These are phyloP conservation scores for Fulmarus glacialis DNA, from an alignment of 2,113 vertebrate species.

Conservation along the genomic window DNA sequence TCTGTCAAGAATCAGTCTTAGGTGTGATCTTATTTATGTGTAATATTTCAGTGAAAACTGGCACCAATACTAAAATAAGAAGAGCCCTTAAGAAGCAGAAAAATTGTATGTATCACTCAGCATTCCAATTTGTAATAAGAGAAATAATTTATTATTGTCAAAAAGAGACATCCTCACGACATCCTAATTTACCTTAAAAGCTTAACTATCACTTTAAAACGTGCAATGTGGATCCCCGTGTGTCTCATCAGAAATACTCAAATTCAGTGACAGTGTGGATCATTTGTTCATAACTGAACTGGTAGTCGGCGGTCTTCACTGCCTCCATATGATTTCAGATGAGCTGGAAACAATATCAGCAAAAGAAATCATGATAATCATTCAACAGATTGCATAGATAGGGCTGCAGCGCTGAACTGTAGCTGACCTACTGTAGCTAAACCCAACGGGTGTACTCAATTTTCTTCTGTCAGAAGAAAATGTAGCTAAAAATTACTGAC, in stretches of 20 bases:
- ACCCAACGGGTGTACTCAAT: not conserved
- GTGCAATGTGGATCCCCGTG: rapidly evolving
- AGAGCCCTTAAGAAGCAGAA: not conserved
- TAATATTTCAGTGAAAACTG: not conserved
- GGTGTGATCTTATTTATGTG: not conserved
- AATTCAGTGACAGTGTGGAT: not conserved
- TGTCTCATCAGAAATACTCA: not conserved
- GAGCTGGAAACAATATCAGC: not conserved
- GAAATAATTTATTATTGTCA: not conserved
- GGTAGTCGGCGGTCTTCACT: rapidly evolving
- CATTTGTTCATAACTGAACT: not conserved
- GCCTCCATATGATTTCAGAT: not conserved
- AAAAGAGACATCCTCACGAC: not conserved
- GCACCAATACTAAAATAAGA: not conserved
- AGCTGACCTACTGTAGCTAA: not conserved
- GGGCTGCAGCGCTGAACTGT: not conserved
- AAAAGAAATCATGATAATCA: not conserved
- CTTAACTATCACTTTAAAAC: not conserved
- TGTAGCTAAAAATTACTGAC: not conserved
- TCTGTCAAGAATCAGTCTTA: not conserved
- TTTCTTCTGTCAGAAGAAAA: not conserved
- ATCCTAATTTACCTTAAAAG: not conserved
- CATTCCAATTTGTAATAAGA: not conserved
- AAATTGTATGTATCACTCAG: not conserved
- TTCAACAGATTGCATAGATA: not conserved